Conservation (phyloP, 1,140 invertebrate species). For the Apis dorsata region DNA sequence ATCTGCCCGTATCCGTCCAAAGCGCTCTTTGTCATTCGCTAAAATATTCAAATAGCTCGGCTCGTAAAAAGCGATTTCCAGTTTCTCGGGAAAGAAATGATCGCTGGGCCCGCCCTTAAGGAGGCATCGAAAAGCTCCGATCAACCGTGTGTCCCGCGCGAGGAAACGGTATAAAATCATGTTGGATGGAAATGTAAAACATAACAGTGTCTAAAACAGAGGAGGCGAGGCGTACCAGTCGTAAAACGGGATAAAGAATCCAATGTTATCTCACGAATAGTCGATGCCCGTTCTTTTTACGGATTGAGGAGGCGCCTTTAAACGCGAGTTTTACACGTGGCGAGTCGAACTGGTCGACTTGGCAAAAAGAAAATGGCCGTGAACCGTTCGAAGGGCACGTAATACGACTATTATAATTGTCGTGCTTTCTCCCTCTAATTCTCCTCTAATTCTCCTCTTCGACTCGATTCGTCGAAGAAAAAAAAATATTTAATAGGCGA, state of each 20-base stretch:
- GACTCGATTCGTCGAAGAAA: too few relatives aligned
- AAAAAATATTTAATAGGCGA: background rate
- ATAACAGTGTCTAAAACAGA: slow-evolving; percentile 47
- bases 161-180: slow-evolving; percentile 14
- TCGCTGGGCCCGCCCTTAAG: background rate
- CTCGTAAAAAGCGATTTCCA: slow-evolving; percentile 37
- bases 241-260: slow-evolving; percentile 59
- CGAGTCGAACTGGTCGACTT: background rate
- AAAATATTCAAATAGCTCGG: slow-evolving; percentile 12
- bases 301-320: slow-evolving; percentile 20
- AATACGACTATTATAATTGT: slow-evolving; percentile 65
- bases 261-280: slow-evolving; percentile 57
- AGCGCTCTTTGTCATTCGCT: background rate
- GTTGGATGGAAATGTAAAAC: slow-evolving; percentile 43
- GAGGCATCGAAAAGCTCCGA: background rate
- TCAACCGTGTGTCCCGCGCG: background rate
- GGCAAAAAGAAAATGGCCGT: slow-evolving; percentile 45
- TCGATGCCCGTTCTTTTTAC: slow-evolving; percentile 41
- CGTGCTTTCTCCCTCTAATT: slow-evolving; percentile 54
- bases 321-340: slow-evolving; percentile 47
- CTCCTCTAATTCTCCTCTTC: background rate
- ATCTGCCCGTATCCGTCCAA: too few relatives aligned
- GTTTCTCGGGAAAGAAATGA: slow-evolving; percentile 5
- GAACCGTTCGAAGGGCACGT: slow-evolving; percentile 33
- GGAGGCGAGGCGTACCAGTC: slow-evolving; percentile 51